phyloP scores from a whole-genome alignment of 1,140 invertebrate genomes.

The Brachionus rotundiformis region DNA sequence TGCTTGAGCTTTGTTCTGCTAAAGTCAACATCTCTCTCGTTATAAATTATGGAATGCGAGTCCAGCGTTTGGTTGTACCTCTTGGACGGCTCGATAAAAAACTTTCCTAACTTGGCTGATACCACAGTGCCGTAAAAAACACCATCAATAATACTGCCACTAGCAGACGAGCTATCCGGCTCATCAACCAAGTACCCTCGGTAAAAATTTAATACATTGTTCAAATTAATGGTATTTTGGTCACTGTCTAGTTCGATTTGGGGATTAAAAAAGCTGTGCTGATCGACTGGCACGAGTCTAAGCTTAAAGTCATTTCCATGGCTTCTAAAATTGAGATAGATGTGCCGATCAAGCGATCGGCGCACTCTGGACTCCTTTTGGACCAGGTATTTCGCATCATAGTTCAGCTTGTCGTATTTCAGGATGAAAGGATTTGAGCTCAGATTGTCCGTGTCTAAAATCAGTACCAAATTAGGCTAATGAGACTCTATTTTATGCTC shows the following conservation, averaged over 20 bases:
- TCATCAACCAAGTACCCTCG: conserved; percentile 21
- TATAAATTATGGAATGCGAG: conserved; percentile 38
- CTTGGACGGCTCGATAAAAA: conserved; percentile 34
- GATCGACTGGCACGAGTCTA: not conserved
- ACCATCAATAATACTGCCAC: conserved; percentile 50
- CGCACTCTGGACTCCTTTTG: not conserved
- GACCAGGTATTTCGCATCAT: not conserved
- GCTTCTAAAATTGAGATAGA: conserved; percentile 21
- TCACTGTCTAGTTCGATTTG: conserved; percentile 18
- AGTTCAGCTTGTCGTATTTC: conserved; percentile 41
- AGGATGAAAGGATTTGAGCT: conserved; percentile 7
- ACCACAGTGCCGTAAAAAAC: conserved; percentile 42
- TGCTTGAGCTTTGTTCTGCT: not conserved
- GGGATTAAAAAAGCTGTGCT: not conserved
- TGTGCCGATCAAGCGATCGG: not conserved
- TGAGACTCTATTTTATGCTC: not conserved
- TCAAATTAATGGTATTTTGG: not conserved
- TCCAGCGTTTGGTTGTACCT: conserved; percentile 22
- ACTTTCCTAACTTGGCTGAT: conserved; percentile 22
- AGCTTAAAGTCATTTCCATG: conserved; percentile 33
- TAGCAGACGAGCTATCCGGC: conserved; percentile 22
- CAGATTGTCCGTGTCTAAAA: conserved; percentile 1
- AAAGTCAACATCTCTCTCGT: conserved; percentile 23
- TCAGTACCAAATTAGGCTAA: not conserved
- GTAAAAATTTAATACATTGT: conserved; percentile 27